Base-by-base conservation (phyloP, 2,113 vertebrate genomes). In the Cyprinodon variegatus region DNA sequence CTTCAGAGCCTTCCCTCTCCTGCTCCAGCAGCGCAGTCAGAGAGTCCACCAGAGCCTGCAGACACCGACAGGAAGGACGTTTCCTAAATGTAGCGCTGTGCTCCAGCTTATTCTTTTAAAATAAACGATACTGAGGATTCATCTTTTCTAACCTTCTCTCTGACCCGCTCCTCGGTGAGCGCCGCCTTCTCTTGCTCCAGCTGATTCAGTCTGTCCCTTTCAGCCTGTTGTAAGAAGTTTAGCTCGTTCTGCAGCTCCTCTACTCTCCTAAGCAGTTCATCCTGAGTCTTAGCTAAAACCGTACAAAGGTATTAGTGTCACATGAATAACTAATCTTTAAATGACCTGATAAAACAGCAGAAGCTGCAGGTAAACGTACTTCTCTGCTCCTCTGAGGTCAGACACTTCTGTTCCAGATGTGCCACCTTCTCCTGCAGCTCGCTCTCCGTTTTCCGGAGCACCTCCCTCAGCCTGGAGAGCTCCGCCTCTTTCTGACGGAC, bases 311-410 rank as follows among this genome's bases (percentile, higher is more conserved):
- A 53, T 68, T 39, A 36, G 61, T 41, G 3, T 46, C 1, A 64
- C 11, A 36, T 6, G 71, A 5, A 48, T 41, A 13, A 61, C 1
- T 48, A 37, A 12, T 1, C 15, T 22, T 62, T 15, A 72, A 17
- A 65, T 6, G 40, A 40, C 15, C 0, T 6, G 14, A 7, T 48
- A 36, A 43, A 29, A 3, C 50, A 13, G 38, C 50, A 2, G 5
- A 9, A 0, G 6, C 13, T 0, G 13, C 14, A 6, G 20, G 43
- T 29, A 6, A 37, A 73, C 86, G n/a, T 76, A 99, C 98, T 96
- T 93, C 95, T 96, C 79, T 97, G 96, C 45, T 95, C 88, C 79
- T 96, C 94, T 57, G 96, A 94, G 40, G 89, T 67, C 11, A 95
- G 88, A 91, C 91, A 98, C 29, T 87, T 94, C 61, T 95, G 93